Percentiles rank a stretch among this genome's conserved stretches.
Conservation (phyloP, 2,888 invertebrate species). For the Blastobasis adustella region DNA sequence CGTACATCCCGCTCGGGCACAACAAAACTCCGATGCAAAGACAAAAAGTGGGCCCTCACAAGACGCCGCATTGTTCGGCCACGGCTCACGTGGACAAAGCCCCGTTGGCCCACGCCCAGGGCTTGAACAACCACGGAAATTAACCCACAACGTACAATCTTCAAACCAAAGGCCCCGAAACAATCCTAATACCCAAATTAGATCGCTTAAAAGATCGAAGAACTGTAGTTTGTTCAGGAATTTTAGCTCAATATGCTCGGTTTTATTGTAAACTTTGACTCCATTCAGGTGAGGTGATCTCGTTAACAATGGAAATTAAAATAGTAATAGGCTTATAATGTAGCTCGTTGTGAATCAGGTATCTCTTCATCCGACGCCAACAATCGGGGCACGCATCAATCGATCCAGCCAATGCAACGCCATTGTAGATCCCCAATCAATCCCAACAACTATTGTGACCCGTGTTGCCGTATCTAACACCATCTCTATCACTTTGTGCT, state of each 20-base stretch:
- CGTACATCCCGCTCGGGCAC: constrained; percentile 29
- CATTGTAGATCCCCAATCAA: constrained; percentile 46
- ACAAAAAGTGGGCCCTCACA: constrained; percentile 54
- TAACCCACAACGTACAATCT: too few relatives aligned
- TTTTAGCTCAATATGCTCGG: too few relatives aligned
- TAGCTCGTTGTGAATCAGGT: constrained; percentile 1
- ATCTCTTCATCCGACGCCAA: constrained; percentile 20
- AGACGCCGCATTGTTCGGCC: constrained; percentile 38
- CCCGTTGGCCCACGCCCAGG: constrained; percentile 2
- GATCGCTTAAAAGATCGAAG: too few relatives aligned
- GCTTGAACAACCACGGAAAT: too few relatives aligned
- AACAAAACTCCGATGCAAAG: constrained; percentile 37
- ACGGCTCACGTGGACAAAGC: constrained; percentile 3
- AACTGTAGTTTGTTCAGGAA: too few relatives aligned
- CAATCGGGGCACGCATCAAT: constrained; percentile 21
- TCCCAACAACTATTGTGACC: constrained; percentile 42
- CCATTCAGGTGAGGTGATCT: too few relatives aligned
- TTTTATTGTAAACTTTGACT: too few relatives aligned
- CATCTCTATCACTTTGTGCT: constrained; percentile 41
- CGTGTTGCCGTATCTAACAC: constrained; percentile 45
- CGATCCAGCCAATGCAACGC: constrained; percentile 28
- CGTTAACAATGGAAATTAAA: too few relatives aligned
- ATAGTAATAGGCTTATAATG: too few relatives aligned
- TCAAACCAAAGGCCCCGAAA: too few relatives aligned
- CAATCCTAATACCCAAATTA: too few relatives aligned